Conservation (phyloP, 2,797 vertebrate species). For the Percopsis omiscomaycus region DNA sequence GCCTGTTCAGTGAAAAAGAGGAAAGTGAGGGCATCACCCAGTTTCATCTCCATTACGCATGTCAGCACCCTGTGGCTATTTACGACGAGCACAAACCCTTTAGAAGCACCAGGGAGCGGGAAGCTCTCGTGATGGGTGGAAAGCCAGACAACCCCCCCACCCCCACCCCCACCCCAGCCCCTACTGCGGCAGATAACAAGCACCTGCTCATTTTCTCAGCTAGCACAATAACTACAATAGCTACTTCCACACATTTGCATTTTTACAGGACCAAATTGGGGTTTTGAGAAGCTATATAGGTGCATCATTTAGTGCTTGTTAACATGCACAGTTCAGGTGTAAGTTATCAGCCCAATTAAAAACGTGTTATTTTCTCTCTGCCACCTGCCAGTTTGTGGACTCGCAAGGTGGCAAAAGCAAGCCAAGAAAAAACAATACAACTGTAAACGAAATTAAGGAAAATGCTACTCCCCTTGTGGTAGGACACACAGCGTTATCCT, state of each 20-base stretch:
- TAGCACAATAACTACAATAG: too few relatives aligned
- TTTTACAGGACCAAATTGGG: background rate
- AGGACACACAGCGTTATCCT: too few relatives aligned
- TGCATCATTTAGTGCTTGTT: slow-evolving; percentile 48
- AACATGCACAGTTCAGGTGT: slow-evolving; percentile 53
- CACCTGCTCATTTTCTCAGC: slow-evolving; percentile 14
- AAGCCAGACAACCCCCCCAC: slow-evolving; percentile 1
- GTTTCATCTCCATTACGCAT: slow-evolving; percentile 58
- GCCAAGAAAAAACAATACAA: slow-evolving; percentile 46
- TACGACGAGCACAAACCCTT: slow-evolving; percentile 46
- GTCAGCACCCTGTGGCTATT: slow-evolving; percentile 56
- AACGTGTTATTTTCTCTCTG: slow-evolving; percentile 52
- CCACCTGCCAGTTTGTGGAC: slow-evolving; percentile 36
- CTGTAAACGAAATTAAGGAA: slow-evolving; percentile 37
- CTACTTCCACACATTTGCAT: background rate
- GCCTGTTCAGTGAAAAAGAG: slow-evolving; percentile 13
- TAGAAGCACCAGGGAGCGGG: slow-evolving; percentile 31
- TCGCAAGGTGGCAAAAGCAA: slow-evolving; percentile 35
- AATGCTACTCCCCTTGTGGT: too few relatives aligned
- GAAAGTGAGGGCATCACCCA: slow-evolving; percentile 39
- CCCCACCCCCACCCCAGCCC: slow-evolving; percentile 37
- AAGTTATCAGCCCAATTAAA: slow-evolving; percentile 65
- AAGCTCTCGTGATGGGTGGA: slow-evolving; percentile 21
- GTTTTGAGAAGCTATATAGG: slow-evolving; percentile 38
- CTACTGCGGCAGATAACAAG: slow-evolving; percentile 37